Evolutionary conservation across 2,113 vertebrate genomes (phyloP).

Genomic region (Lipophrys pholis): DNA sequence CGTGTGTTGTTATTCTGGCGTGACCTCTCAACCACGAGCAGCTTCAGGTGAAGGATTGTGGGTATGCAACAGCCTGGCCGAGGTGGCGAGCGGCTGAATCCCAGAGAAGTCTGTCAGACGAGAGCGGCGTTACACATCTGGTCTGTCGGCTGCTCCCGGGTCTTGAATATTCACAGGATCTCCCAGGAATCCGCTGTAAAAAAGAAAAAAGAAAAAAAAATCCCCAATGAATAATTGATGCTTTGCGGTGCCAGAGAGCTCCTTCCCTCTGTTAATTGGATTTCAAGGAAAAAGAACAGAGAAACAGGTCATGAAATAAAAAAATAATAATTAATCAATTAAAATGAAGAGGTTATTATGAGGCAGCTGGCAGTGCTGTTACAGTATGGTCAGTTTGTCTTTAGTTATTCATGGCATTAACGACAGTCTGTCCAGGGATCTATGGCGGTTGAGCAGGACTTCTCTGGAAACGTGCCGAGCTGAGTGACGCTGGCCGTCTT

Average conservation of each 20-base stretch:
- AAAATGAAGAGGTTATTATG: slow-evolving; percentile 53
- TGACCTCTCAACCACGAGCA: slow-evolving; percentile 6
- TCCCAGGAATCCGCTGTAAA: slow-evolving; percentile 75
- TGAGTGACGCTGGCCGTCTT: neutral
- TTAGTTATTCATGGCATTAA: slow-evolving; percentile 45
- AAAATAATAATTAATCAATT: slow-evolving; percentile 7
- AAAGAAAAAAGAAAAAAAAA: slow-evolving; percentile 31
- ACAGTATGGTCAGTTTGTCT: slow-evolving; percentile 23
- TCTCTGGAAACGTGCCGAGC: neutral
- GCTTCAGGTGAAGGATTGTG: slow-evolving; percentile 7
- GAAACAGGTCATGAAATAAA: slow-evolving; percentile 46
- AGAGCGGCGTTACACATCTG: slow-evolving; percentile 79
- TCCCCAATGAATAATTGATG: slow-evolving; percentile 83
- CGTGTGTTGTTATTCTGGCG: neutral
- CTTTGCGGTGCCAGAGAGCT: slow-evolving; percentile 68
- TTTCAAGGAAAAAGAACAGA: slow-evolving; percentile 52
- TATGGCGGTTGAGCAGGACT: no score
- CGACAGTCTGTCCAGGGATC: slow-evolving; percentile 22
- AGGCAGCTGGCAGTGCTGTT: slow-evolving; percentile 32
- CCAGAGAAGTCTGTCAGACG: slow-evolving; percentile 64
- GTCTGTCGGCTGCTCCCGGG: slow-evolving; percentile 58
- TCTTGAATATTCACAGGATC: slow-evolving; percentile 82
- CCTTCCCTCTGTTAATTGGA: slow-evolving; percentile 82
- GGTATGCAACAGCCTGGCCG: neutral
- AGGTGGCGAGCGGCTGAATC: slow-evolving; percentile 38